Evolutionary conservation across 2,797 vertebrate species (phyloP), one percentile per base, ranked within the genome.

Genomic region (Thunnus albacares): DNA sequence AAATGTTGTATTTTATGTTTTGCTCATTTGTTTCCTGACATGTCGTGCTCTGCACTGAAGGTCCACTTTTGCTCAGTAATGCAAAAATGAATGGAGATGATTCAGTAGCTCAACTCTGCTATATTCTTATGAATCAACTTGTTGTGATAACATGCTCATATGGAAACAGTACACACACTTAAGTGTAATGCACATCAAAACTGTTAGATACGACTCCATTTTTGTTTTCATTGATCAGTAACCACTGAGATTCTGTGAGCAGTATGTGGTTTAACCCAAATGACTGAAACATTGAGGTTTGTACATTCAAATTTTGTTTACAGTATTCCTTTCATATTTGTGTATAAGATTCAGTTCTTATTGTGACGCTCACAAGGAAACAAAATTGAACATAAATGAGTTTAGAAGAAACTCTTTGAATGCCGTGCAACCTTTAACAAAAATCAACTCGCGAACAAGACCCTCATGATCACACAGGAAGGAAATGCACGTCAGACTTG

Each of bases 391-490:
- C 7, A 26, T 11, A n/a, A 53, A 35, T 4, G 26, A 56, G n/a
- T 59, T 63, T 14, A 30, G 2, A 26, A 1, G 1, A 18, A 49
- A 49, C 15, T 17, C 6, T 17, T 49, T 49, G 15, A 49, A 38
- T 38, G 38, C 38, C 8, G 38, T 11, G 10, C 17, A 28, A 43
- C 33, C 13, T 45, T 74, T 77, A 30, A 77, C 65, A 66, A 82
- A 84, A 77, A 60, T 75, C 59, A 0, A 1, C 26, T 13, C 65
- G 72, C 67, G 55, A 1, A 53, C n/a, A 58, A 80, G 90, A 92
- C 89, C 91, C 87, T 82, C 6, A 0, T 12, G 33, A 64, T 92
- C 81, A 86, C 76, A 94, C 92, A 93, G 93, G 94, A 95, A 95
- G 93, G 91, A 94, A 93, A 49, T 58, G 0, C 35, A 59, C 66